These are phyloP conservation scores for Suillia variegata DNA, from an alignment of 2,888 invertebrate species.

Conservation along the genomic window DNA sequence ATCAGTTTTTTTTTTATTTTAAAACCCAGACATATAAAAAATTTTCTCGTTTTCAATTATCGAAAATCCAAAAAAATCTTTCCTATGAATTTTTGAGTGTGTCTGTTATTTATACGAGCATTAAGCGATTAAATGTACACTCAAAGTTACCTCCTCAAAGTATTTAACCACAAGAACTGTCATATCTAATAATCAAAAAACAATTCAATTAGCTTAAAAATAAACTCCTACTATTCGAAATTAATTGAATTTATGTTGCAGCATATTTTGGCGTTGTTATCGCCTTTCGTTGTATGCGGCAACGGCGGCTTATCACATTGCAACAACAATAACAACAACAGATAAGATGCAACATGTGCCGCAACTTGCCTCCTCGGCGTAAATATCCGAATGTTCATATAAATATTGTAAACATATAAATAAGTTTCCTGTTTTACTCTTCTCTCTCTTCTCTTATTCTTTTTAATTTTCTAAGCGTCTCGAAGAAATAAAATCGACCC, in stretches of 20 bases:
- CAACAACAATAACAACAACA: background rate
- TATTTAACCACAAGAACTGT: background rate
- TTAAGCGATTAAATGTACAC: no score
- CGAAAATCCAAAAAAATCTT: no score
- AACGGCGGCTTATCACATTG: background rate
- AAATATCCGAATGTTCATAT: no score
- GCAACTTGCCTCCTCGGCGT: background rate
- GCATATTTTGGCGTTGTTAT: slow-evolving; percentile 15
- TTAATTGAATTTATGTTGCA: slow-evolving; percentile 47
- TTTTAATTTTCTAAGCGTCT: background rate
- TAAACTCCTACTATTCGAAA: slow-evolving; percentile 44
- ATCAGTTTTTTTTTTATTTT: no score
- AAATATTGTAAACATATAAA: slow-evolving; percentile 48
- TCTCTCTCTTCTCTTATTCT: background rate
- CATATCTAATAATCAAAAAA: slow-evolving; percentile 15
- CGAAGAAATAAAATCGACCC: no score
- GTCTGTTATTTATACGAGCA: no score
- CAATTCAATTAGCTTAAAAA: slow-evolving; percentile 22
- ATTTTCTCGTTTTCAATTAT: no score
- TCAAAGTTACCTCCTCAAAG: background rate
- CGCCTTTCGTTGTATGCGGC: background rate
- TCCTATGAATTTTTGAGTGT: no score
- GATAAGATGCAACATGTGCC: slow-evolving; percentile 7
- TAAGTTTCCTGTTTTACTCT: slow-evolving; percentile 50
- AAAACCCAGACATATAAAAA: no score